Evolutionary conservation across 1,140 invertebrate genomes (phyloP).

Genomic region (Pseudachorutes palmiensis): DNA sequence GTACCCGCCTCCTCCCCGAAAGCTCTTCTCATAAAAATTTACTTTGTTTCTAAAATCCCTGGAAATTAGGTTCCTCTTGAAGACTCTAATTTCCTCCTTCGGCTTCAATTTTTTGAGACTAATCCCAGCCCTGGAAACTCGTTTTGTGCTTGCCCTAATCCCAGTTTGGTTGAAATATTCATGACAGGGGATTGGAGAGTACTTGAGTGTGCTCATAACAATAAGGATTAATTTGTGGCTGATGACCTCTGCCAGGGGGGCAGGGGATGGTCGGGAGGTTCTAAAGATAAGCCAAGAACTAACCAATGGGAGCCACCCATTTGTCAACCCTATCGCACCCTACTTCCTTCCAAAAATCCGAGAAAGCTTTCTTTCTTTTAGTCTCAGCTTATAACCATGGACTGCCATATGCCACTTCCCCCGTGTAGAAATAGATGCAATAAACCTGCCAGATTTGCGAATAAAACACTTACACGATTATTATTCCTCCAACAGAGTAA

Average conservation of each 20-base stretch:
- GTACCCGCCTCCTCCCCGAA: background rate
- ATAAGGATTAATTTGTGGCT: slow-evolving; percentile 3
- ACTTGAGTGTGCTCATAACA: background rate
- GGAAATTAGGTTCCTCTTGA: background rate
- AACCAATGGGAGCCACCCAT: background rate
- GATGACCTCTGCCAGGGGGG: slow-evolving; percentile 9
- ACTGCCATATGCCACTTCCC: no score
- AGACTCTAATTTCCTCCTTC: background rate
- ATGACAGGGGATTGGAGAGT: slow-evolving; percentile 6
- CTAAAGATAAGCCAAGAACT: slow-evolving; percentile 20
- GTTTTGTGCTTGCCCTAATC: slow-evolving; percentile 7
- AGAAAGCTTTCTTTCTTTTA: no score
- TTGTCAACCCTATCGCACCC: slow-evolving; percentile 1
- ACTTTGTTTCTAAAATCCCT: background rate
- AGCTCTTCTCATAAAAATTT: slow-evolving; percentile 2
- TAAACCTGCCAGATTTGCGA: background rate
- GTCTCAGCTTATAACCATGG: no score
- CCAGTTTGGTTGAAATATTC: slow-evolving; percentile 8
- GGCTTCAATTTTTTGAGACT: slow-evolving; percentile 9
- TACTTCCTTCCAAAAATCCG: background rate
- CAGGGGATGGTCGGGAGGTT: slow-evolving; percentile 20
- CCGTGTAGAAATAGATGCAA: background rate
- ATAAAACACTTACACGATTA: background rate
- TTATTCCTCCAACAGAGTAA: no score
- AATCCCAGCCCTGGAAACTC: background rate